These are phyloP conservation scores for Phylloscopus trochiloides DNA, from an alignment of 2,113 vertebrate species.

Conservation along the genomic window DNA sequence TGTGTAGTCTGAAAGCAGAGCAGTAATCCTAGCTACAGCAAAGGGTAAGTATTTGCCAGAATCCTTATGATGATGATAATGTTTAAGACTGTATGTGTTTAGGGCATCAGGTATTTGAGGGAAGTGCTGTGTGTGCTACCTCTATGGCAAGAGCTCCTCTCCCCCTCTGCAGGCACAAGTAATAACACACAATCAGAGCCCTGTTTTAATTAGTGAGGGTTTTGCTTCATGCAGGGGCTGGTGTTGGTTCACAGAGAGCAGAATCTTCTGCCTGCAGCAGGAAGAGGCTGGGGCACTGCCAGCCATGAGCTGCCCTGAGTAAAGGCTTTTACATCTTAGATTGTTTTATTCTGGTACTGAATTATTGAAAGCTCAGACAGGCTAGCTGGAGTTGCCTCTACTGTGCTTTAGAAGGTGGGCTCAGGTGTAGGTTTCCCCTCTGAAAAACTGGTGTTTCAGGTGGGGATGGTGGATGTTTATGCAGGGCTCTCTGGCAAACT, in stretches of 20 bases:
- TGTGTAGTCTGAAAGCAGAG: background rate
- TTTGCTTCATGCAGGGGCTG: background rate
- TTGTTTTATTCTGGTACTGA: background rate
- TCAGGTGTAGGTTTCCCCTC: background rate
- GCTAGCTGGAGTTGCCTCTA: background rate
- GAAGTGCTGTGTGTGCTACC: background rate
- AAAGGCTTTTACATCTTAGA: background rate
- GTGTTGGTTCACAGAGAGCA: background rate
- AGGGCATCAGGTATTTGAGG: background rate
- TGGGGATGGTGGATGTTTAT: background rate
- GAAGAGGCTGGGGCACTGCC: background rate
- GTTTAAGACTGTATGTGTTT: background rate
- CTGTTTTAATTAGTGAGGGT: background rate
- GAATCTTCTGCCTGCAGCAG: background rate
- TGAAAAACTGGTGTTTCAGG: background rate
- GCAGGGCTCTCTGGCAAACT: background rate
- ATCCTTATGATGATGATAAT: background rate
- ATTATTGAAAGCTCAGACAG: background rate
- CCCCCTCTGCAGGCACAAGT: background rate
- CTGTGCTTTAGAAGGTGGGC: background rate
- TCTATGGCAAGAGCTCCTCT: rapidly evolving
- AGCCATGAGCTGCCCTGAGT: rapidly evolving
- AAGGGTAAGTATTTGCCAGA: background rate
- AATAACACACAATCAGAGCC: background rate
- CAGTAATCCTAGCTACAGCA: background rate